Conservation (phyloP, 2,797 vertebrate species). For the Eidolon dupreanum region DNA sequence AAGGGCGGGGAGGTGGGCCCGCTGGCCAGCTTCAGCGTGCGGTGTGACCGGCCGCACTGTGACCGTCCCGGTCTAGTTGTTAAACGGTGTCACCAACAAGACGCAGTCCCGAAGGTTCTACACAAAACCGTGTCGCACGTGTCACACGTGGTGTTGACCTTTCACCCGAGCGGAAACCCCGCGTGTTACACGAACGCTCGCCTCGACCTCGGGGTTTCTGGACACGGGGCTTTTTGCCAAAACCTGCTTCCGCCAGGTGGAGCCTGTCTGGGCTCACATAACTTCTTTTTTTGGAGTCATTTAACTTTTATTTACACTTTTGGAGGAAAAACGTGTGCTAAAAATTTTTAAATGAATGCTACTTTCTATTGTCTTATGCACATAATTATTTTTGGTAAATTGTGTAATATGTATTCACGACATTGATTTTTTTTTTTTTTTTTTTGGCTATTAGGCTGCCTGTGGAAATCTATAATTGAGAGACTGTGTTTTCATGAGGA, state of each 20-base stretch:
- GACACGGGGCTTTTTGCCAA: neutral
- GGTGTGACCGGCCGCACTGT: too few species aligned
- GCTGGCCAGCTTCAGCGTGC: too few species aligned
- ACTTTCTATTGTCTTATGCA: neutral
- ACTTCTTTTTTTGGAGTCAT: neutral
- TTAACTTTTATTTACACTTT: neutral
- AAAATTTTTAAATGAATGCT: fast-evolving
- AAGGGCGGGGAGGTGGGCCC: too few species aligned
- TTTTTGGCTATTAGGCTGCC: fast-evolving
- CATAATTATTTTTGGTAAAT: neutral
- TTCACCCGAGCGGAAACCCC: fast-evolving
- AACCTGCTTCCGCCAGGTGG: fast-evolving
- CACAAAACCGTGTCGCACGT: fast-evolving
- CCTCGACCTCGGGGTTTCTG: fast-evolving
- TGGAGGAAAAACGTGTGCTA: neutral
- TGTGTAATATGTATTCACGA: fast-evolving
- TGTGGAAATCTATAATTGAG: neutral
- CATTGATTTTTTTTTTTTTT: too few species aligned
- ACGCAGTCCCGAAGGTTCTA: too few species aligned
- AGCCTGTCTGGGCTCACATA: neutral
- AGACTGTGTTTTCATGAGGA: neutral
- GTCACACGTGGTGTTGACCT: fast-evolving
- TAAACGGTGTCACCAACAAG: too few species aligned
- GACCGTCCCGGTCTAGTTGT: too few species aligned
- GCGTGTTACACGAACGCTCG: fast-evolving